Percentiles rank a stretch among this genome's conserved stretches.
Evolutionary conservation across 2,888 invertebrate genomes (phyloP).

Genomic region (Chloromyia formosa): DNA sequence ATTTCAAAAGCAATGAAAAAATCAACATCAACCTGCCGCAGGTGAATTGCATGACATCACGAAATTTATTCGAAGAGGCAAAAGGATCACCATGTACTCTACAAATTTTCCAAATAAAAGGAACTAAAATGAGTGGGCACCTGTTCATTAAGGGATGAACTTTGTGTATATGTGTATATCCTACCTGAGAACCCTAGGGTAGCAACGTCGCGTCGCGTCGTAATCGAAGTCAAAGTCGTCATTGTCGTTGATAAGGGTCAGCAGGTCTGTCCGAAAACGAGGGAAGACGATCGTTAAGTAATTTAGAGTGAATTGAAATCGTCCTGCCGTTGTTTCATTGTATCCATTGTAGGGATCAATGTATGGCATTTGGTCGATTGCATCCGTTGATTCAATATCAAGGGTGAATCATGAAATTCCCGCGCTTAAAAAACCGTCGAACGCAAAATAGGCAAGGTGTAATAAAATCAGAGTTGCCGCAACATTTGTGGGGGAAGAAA

Average conservation of each 20-base stretch:
- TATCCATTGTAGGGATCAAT: conserved; percentile 27
- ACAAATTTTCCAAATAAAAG: conserved; percentile 7
- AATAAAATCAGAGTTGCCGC: conserved; percentile 1
- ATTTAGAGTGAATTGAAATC: conserved; percentile 44
- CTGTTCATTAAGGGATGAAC: conserved; percentile 48
- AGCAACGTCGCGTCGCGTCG: no score
- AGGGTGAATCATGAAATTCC: conserved; percentile 31
- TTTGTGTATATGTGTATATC: not conserved
- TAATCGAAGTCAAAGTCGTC: conserved; percentile 10
- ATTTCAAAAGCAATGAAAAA: conserved; percentile 16
- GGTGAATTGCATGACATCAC: conserved; percentile 49
- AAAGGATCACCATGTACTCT: conserved; percentile 19
- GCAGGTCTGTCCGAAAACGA: conserved; percentile 18
- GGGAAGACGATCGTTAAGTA: conserved; percentile 49
- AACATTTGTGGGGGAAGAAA: not conserved
- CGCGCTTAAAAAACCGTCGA: conserved; percentile 19
- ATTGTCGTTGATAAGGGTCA: conserved; percentile 33
- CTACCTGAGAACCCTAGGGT: no score
- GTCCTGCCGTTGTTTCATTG: conserved; percentile 25
- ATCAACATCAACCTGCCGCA: conserved; percentile 38
- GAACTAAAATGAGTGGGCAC: conserved; percentile 39
- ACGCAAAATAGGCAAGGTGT: conserved; percentile 5
- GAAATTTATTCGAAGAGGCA: conserved; percentile 24
- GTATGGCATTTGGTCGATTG: conserved; percentile 48
- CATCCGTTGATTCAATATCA: conserved; percentile 31